Base-by-base conservation (phyloP, 2,113 vertebrate genomes). In the Heterocephalus glaber region DNA sequence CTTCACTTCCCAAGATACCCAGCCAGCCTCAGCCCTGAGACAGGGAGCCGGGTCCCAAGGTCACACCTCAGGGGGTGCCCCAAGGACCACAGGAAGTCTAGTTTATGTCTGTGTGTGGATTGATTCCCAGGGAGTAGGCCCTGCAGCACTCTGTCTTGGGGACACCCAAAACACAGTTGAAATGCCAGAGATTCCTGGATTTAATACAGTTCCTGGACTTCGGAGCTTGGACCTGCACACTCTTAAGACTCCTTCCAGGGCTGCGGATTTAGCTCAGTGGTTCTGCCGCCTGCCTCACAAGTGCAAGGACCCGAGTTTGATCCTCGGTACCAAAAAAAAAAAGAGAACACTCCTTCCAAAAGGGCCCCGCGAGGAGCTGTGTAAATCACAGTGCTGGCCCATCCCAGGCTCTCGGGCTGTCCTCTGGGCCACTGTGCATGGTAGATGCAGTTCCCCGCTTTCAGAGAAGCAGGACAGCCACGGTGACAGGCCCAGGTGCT, bases 51-150 rank as follows among this genome's bases (percentile, higher is more conserved):
- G 17, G 77, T 44, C 44, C 52, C 83, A 63, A 11, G 81, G 44
- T 49, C 16, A 0, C 8, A 17, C 28, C 4, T 2, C 0, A 24
- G 19, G 7, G 63, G 33, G 38, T 20, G 54, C 26, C 28, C 14
- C 0, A 4, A 72, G 81, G 26, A 19, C 7, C 2, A 19, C 2
- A 0, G 52, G 65, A 63, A n/a, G 72, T 8, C 2, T 76, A 35
- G 6, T 26, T 26, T 47, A 74, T 17, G 60, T 47, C 19, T 17
- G 3, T 2, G 0, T 30, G 14, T 3, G 2, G 54, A 20, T 0
- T 5, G 12, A 26, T 49, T 30, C n/a, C 0, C 0, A 56, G 54
- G 9, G 61, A 26, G 41, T 17, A 30, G 60, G 11, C 49, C 60
- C 13, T 2, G 49, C 12, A 47, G 33, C 9, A 5, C 1, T 47